Evolutionary conservation across 2,113 vertebrate genomes (phyloP).

Genomic region (Cavia aperea): DNA sequence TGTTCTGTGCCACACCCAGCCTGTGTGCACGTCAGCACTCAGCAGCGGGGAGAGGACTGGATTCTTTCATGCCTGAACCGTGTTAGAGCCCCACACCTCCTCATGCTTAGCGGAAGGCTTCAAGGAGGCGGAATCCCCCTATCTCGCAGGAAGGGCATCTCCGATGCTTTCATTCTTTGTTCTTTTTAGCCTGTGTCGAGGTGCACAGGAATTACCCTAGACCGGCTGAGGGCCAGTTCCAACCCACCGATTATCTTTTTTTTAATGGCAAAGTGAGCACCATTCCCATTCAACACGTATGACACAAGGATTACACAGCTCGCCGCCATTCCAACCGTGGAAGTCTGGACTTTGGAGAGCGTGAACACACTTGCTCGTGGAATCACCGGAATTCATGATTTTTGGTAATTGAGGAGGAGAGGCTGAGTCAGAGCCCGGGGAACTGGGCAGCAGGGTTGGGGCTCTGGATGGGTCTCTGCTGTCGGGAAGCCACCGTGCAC

Average conservation of each 20-base stretch:
- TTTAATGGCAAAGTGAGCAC: not conserved
- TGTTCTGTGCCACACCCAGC: rapidly evolving
- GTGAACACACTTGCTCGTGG: rapidly evolving
- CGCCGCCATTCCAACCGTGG: not conserved
- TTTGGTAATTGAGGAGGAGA: not conserved
- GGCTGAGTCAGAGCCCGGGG: not conserved
- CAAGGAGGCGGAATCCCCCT: not conserved
- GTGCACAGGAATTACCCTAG: not conserved
- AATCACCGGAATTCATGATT: not conserved
- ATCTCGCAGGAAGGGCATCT: not conserved
- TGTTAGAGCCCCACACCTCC: not conserved
- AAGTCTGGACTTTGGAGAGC: not conserved
- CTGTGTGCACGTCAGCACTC: rapidly evolving
- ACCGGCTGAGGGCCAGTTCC: not conserved
- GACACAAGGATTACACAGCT: not conserved
- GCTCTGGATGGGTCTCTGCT: rapidly evolving
- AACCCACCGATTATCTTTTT: not conserved
- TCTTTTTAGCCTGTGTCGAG: not conserved
- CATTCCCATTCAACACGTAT: not conserved
- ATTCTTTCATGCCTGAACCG: not conserved
- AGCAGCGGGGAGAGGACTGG: not conserved
- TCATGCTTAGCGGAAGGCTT: not conserved
- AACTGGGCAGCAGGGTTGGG: too few species aligned
- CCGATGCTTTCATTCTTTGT: not conserved
- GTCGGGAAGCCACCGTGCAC: rapidly evolving